phyloP scores from a whole-genome alignment of 1,140 invertebrate genomes.

The Meteorus sp. region DNA sequence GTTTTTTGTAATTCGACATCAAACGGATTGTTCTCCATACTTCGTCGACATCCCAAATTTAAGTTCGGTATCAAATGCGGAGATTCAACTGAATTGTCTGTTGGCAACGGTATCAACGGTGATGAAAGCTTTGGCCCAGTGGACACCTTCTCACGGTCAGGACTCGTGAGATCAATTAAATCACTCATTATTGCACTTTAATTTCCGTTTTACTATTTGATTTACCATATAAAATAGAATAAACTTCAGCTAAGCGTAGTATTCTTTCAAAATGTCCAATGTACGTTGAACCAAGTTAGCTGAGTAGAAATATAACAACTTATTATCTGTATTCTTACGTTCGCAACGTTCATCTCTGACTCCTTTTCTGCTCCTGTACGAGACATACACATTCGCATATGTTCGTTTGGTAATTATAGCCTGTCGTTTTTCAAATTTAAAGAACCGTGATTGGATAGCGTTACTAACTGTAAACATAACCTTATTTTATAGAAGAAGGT shows the following conservation, averaged over 20 bases:
- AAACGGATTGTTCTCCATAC: constrained; percentile 48
- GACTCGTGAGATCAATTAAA: constrained; percentile 8
- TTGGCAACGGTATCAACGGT: constrained; percentile 8
- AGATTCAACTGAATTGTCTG: background rate
- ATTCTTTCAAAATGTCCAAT: no score
- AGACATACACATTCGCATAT: no score
- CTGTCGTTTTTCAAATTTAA: no score
- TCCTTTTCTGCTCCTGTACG: no score
- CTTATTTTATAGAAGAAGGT: no score
- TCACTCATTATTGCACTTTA: background rate
- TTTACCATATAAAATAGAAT: constrained; percentile 35
- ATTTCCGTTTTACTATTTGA: background rate
- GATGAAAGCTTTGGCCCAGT: background rate
- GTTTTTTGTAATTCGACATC: constrained; percentile 42
- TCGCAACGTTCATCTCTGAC: no score
- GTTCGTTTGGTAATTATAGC: no score
- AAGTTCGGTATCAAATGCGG: background rate
- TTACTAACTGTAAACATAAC: no score
- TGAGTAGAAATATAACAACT: no score
- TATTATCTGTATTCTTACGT: no score
- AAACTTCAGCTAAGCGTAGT: background rate
- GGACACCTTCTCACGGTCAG: background rate
- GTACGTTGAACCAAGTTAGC: background rate
- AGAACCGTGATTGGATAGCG: no score
- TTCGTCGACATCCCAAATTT: constrained; percentile 27